A percentile compares a stretch with the other conserved stretches of the same genome.
Evolutionary conservation across 2,113 vertebrate genomes (phyloP).

Genomic region (Odontophorus gujanensis): DNA sequence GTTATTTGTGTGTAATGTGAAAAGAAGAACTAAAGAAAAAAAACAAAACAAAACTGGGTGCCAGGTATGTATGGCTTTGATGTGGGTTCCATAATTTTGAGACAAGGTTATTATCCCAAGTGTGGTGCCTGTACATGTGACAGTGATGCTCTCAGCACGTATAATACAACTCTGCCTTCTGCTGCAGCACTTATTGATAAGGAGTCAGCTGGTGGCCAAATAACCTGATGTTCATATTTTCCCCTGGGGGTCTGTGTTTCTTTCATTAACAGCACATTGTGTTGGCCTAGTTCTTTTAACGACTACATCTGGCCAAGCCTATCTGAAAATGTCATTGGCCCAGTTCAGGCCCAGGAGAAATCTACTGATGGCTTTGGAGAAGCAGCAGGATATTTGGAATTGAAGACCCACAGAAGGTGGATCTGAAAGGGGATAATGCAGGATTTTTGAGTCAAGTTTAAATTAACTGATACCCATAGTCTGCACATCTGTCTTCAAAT

Average conservation of each 20-base stretch:
- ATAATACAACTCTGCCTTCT: neutral
- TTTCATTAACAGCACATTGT: neutral
- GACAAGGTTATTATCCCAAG: neutral
- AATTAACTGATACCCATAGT: neutral
- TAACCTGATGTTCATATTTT: neutral
- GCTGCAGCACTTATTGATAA: conserved; percentile 26
- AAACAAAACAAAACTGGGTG: neutral
- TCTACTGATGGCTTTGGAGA: neutral
- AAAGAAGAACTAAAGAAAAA: neutral
- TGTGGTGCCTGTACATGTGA: rapidly evolving
- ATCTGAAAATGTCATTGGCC: neutral
- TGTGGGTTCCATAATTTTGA: neutral
- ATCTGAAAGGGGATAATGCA: neutral
- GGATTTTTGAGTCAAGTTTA: neutral
- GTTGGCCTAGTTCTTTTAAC: neutral
- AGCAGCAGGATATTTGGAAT: neutral
- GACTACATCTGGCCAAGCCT: neutral
- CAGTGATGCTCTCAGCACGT: neutral
- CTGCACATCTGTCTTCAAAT: neutral
- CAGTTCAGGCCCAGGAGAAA: neutral
- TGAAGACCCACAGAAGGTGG: neutral
- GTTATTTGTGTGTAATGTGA: rapidly evolving
- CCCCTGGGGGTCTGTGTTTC: neutral
- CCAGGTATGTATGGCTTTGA: neutral
- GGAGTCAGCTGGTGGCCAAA: conserved; percentile 31